phyloP scores from a whole-genome alignment of 2,113 vertebrate genomes.

The Bungarus multicinctus region DNA sequence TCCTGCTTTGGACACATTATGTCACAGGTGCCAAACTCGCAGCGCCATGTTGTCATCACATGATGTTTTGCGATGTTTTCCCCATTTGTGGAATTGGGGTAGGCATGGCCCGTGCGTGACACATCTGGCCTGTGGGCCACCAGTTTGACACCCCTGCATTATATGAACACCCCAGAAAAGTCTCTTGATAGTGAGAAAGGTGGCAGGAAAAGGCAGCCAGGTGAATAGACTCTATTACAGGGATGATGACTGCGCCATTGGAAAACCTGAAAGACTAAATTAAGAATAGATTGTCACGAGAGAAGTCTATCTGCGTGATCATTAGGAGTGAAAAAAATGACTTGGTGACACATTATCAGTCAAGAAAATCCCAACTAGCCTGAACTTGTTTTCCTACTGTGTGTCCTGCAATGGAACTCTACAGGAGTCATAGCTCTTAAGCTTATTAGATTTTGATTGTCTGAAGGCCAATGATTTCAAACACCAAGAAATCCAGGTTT shows the following conservation, averaged over 20 bases:
- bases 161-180: neutral
- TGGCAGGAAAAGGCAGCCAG: neutral
- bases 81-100: too few relatives aligned
- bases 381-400: neutral
- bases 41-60: too few relatives aligned
- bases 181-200: neutral
- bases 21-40: too few relatives aligned
- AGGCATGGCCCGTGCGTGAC: too few relatives aligned
- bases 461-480: neutral
- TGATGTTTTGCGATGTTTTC: too few relatives aligned
- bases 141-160: neutral
- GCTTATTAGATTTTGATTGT: neutral
- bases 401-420: neutral
- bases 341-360: neutral
- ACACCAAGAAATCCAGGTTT: neutral
- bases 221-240: neutral
- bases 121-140: too few relatives aligned
- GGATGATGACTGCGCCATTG: neutral
- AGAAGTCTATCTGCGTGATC: neutral
- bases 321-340: neutral
- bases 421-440: neutral
- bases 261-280: neutral
- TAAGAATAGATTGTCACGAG: neutral
- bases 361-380: neutral
- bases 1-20: neutral